Conservation (phyloP, 1,140 invertebrate species). For the Trialeurodes vaporariorum region DNA sequence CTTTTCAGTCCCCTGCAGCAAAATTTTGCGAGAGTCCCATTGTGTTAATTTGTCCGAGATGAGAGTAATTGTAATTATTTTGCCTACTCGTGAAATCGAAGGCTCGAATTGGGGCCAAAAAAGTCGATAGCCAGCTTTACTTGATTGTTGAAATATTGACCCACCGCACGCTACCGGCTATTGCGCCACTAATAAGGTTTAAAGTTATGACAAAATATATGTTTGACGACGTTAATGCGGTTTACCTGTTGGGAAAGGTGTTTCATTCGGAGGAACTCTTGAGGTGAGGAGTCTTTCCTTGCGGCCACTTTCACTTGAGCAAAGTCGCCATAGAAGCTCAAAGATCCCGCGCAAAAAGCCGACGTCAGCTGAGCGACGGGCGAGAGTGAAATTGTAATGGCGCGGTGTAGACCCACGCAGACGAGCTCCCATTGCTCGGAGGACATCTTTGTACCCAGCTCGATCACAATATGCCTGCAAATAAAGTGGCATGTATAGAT, state of each 20-base stretch:
- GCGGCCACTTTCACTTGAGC: slow-evolving; percentile 89
- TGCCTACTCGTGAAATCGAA: no score
- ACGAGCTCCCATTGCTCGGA: slow-evolving; percentile 74
- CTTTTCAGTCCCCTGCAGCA: no score
- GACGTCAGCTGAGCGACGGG: slow-evolving; percentile 72
- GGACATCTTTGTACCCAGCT: slow-evolving; percentile 65
- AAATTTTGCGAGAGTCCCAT: no score
- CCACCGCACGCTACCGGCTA: no score
- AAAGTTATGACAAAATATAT: no score
- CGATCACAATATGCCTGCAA: slow-evolving; percentile 66
- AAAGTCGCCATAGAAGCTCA: slow-evolving; percentile 85
- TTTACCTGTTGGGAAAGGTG: slow-evolving; percentile 72
- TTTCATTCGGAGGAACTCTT: slow-evolving; percentile 66
- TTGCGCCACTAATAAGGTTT: no score
- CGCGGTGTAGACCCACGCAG: slow-evolving; percentile 61
- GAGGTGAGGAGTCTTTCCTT: slow-evolving; percentile 64
- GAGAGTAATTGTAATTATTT: no score
- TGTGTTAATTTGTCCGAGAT: no score
- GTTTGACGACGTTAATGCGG: no score
- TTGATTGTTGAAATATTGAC: neutral
- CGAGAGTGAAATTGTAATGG: slow-evolving; percentile 68
- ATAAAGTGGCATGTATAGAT: no score
- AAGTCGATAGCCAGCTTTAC: no score
- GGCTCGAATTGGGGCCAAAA: no score
- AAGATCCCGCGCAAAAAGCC: slow-evolving; percentile 76